phyloP scores from a whole-genome alignment of 1,140 invertebrate genomes.

The Pseudomyrmex pallidus region DNA sequence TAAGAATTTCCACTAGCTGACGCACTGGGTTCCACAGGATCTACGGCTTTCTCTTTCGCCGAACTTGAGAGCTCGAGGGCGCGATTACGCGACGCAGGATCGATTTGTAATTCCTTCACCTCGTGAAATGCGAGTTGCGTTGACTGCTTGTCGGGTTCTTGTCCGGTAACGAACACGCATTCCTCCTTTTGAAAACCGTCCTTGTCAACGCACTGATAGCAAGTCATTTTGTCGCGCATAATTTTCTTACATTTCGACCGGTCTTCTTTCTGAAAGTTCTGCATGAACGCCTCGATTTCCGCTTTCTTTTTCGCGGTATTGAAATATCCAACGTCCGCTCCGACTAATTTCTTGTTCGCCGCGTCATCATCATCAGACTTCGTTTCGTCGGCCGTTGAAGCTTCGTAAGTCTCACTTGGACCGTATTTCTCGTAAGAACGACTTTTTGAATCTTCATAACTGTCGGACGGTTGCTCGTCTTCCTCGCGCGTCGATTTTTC shows the following conservation, averaged over 20 bases:
- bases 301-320: constrained; percentile 81
- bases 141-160: constrained; percentile 23
- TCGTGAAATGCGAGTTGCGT: constrained; percentile 12
- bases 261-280: constrained; percentile 89
- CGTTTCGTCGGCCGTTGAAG: background rate
- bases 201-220: constrained; percentile 89
- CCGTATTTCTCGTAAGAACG: background rate
- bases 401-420: background rate
- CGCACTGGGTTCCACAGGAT: constrained; percentile 58
- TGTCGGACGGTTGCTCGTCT: background rate
- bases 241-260: constrained; percentile 89
- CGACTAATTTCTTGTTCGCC: background rate
- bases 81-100: constrained; percentile 15
- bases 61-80: background rate
- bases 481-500: background rate
- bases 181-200: constrained; percentile 89
- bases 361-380: background rate
- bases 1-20: constrained; percentile 67
- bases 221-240: constrained; percentile 90
- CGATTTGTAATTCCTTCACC: constrained; percentile 48
- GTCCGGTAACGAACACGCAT: constrained; percentile 89
- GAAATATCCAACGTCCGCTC: constrained; percentile 72
- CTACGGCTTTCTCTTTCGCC: constrained; percentile 1
- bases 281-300: constrained; percentile 89
- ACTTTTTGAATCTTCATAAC: constrained; percentile 11